These are phyloP conservation scores for Caranx ignobilis DNA, from an alignment of 2,113 vertebrate species.

Conservation along the genomic window DNA sequence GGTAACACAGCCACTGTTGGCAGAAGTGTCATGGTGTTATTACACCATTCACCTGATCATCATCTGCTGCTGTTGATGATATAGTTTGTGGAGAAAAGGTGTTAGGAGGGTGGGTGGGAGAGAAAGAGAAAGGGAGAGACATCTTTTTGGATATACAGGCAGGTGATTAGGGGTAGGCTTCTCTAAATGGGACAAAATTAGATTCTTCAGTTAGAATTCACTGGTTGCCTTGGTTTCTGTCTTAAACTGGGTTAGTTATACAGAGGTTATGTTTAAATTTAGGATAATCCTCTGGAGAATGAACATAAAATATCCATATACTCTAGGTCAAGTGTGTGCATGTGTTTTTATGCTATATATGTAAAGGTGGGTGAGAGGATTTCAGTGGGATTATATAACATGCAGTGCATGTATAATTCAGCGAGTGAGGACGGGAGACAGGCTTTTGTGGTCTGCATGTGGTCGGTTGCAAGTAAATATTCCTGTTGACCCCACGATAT, in stretches of 20 bases:
- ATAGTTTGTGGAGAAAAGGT: neutral
- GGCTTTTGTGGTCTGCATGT: neutral
- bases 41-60: conserved; percentile 31
- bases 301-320: neutral
- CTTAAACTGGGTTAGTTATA: neutral
- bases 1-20: conserved; percentile 42
- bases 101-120: neutral
- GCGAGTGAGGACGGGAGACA: conserved; percentile 6
- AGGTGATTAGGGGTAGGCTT: neutral
- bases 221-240: neutral
- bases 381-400: neutral
- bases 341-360: conserved; percentile 4
- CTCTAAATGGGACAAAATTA: neutral
- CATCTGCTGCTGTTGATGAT: neutral
- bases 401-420: conserved; percentile 44
- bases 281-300: neutral
- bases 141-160: neutral
- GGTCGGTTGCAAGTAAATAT: too few relatives aligned
- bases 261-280: conserved; percentile 14
- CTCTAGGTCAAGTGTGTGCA: neutral
- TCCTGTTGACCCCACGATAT: neutral
- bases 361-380: neutral
- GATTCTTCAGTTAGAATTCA: conserved; percentile 6
- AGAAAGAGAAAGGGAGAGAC: neutral
- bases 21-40: conserved; percentile 31